Evolutionary conservation across 1,140 invertebrate genomes (phyloP).

Genomic region (Drosophila lini): DNA sequence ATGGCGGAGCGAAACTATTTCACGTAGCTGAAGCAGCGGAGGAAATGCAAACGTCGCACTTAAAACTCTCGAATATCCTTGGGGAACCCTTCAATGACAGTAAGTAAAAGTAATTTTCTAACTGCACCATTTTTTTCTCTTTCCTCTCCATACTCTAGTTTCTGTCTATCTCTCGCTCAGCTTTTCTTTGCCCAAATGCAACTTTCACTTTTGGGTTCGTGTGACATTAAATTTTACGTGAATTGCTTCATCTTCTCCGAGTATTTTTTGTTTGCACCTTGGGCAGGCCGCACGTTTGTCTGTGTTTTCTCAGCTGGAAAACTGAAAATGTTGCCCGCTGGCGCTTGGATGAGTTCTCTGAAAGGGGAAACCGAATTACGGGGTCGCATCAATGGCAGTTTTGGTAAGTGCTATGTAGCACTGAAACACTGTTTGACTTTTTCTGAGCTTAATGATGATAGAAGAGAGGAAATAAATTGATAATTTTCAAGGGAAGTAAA

Average conservation of each 20-base stretch:
- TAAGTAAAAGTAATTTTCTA: conserved; percentile 79
- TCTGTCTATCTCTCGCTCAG: conserved; percentile 8
- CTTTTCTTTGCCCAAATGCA: conserved; percentile 38
- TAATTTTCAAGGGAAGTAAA: conserved; percentile 1
- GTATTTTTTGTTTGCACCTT: conserved; percentile 51
- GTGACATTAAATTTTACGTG: conserved; percentile 70
- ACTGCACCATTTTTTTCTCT: conserved; percentile 48
- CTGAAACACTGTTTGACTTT: conserved; percentile 8
- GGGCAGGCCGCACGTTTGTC: conserved; percentile 47
- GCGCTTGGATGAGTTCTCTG: conserved; percentile 44
- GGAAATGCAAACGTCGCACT: conserved; percentile 68
- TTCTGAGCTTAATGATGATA: conserved; percentile 27
- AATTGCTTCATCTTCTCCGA: conserved; percentile 51
- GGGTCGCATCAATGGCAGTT: conserved; percentile 42
- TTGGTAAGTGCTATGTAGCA: conserved; percentile 17
- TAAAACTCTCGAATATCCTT: conserved; percentile 59
- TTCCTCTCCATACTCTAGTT: conserved; percentile 13
- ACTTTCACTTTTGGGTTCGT: conserved; percentile 71
- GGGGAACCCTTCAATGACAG: conserved; percentile 56
- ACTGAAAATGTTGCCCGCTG: conserved; percentile 57
- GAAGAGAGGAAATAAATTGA: conserved; percentile 5
- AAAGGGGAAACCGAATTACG: conserved; percentile 44
- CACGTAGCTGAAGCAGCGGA: conserved; percentile 31
- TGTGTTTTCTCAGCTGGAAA: conserved; percentile 63
- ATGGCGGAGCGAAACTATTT: conserved; percentile 52